Conservation (phyloP, 2,113 vertebrate species). For the Thinocorus orbignyianus region DNA sequence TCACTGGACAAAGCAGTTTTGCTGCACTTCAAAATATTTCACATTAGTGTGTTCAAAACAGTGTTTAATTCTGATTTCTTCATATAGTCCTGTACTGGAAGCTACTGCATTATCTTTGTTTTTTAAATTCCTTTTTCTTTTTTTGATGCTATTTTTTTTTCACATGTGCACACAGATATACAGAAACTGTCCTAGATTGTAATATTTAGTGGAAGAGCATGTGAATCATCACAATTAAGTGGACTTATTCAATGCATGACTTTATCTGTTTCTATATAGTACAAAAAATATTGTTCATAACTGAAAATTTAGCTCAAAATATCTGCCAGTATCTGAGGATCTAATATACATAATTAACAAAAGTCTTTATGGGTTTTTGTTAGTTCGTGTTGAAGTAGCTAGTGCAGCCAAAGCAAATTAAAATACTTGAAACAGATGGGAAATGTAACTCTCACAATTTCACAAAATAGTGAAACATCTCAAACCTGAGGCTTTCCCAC, state of each 20-base stretch:
- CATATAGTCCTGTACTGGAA: background rate
- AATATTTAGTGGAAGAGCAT: background rate
- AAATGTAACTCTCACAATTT: background rate
- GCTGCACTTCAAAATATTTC: background rate
- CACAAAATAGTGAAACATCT: background rate
- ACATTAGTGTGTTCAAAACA: background rate
- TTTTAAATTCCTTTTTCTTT: background rate
- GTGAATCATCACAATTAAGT: background rate
- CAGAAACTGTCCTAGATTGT: background rate
- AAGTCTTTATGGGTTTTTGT: background rate
- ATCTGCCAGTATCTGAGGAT: background rate
- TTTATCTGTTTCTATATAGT: background rate
- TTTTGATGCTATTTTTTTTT: background rate
- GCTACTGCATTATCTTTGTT: background rate
- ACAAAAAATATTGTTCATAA: background rate
- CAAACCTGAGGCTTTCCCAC: background rate
- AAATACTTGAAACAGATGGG: background rate
- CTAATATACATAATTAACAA: background rate
- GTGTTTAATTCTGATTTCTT: background rate
- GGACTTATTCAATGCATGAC: rapidly evolving
- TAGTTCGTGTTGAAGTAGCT: background rate
- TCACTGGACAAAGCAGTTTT: background rate
- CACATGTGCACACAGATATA: background rate
- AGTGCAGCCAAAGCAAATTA: background rate
- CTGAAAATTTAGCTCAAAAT: background rate